Percentiles rank a stretch among this genome's conserved stretches.
These are phyloP conservation scores for Standfussiana lucernea DNA, from an alignment of 2,888 invertebrate genomes.

Conservation along the genomic window DNA sequence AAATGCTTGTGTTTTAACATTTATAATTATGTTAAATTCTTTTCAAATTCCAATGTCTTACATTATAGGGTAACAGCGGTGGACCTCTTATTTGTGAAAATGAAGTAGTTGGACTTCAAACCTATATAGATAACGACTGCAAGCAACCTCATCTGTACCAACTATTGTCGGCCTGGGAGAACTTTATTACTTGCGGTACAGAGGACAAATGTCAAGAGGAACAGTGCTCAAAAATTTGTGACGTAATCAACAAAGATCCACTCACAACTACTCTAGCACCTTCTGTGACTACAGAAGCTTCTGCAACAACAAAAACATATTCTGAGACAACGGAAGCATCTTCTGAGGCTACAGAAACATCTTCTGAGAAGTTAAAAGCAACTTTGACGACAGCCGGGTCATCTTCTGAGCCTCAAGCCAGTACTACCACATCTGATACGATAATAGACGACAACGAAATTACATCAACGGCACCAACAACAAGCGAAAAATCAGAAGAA, in stretches of 20 bases:
- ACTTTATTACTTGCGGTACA: slow-evolving; percentile 80
- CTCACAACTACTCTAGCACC: slow-evolving; percentile 17
- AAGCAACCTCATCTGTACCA: slow-evolving; percentile 84
- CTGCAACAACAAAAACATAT: background rate
- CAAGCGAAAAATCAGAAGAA: slow-evolving; percentile 37
- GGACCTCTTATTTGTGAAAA: slow-evolving; percentile 84
- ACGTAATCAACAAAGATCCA: slow-evolving; percentile 79
- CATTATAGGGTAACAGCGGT: slow-evolving; percentile 83
- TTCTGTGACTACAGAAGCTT: background rate
- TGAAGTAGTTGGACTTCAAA: slow-evolving; percentile 82
- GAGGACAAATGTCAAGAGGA: slow-evolving; percentile 78
- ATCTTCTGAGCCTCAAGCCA: slow-evolving; percentile 19
- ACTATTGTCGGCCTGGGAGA: slow-evolving; percentile 79
- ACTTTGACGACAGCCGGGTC: background rate
- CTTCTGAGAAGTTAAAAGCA: background rate
- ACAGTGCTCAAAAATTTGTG: slow-evolving; percentile 77
- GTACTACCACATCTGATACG: slow-evolving; percentile 10
- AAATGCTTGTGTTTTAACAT: background rate
- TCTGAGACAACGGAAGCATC: background rate
- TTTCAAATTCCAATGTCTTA: slow-evolving; percentile 12
- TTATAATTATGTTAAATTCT: background rate
- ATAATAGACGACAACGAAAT: slow-evolving; percentile 36
- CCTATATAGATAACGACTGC: slow-evolving; percentile 82
- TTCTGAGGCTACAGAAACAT: background rate
- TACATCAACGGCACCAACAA: background rate